Evolutionary conservation across 2,113 vertebrate genomes (phyloP).

Genomic region (Coptodon bakossiorum): DNA sequence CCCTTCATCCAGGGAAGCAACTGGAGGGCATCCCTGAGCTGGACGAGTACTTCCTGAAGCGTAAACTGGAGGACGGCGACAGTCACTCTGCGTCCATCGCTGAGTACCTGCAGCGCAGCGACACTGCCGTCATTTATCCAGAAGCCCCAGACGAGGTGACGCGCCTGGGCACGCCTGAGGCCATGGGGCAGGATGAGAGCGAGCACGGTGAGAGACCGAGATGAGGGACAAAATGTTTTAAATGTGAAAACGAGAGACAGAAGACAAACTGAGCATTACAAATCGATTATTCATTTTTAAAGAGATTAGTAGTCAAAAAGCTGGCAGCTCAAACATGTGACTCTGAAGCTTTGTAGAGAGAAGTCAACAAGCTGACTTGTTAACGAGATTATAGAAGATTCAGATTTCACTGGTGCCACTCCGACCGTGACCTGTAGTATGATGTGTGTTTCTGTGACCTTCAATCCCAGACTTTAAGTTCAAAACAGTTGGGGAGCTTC

Average conservation of each 20-base stretch:
- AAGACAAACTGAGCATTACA: not conserved
- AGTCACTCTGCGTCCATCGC: slow-evolving; percentile 85
- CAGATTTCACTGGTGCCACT: not conserved
- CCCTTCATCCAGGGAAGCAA: slow-evolving; percentile 76
- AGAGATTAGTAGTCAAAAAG: not conserved
- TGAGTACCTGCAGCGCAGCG: slow-evolving; percentile 89
- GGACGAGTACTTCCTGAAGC: slow-evolving; percentile 87
- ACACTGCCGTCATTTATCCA: slow-evolving; percentile 96
- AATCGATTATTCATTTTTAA: not conserved
- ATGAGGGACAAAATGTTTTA: no score
- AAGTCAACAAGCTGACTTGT: not conserved
- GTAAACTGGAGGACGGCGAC: slow-evolving; percentile 83
- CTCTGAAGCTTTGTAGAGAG: not conserved
- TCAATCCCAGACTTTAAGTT: not conserved
- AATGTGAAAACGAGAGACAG: no score
- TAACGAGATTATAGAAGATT: not conserved
- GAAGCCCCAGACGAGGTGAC: slow-evolving; percentile 94
- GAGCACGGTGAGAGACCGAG: slow-evolving; percentile 81
- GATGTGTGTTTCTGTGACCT: not conserved
- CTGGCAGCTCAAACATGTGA: not conserved
- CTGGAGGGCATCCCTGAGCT: slow-evolving; percentile 84
- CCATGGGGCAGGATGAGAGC: slow-evolving; percentile 86
- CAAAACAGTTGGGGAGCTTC: not conserved
- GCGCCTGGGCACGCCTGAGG: slow-evolving; percentile 87
- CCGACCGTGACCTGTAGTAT: not conserved